These are phyloP conservation scores for Amphiprion clarkii DNA, from an alignment of 2,797 vertebrate genomes.

Conservation along the genomic window DNA sequence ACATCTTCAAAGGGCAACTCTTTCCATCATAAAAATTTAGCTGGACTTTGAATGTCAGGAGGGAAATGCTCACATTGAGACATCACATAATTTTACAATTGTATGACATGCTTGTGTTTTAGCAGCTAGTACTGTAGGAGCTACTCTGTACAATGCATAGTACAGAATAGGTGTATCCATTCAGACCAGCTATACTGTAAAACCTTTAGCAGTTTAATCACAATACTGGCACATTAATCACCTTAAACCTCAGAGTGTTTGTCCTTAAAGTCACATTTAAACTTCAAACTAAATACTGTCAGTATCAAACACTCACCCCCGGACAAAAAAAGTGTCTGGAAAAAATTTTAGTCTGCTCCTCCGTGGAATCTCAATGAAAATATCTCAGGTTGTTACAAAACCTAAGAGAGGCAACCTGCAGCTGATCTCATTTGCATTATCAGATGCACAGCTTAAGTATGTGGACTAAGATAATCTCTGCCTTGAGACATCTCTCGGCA, in stretches of 20 bases:
- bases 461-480: conserved; percentile 54
- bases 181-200: background rate
- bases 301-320: background rate
- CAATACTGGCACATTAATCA: background rate
- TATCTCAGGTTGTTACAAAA: conserved; percentile 31
- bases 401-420: conserved; percentile 30
- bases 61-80: conserved; percentile 5
- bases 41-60: conserved; percentile 42
- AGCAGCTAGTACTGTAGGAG: background rate
- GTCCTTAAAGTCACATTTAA: conserved; percentile 9
- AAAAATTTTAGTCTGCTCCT: conserved; percentile 16
- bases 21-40: conserved; percentile 47
- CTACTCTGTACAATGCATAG: background rate
- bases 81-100: conserved; percentile 25
- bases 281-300: conserved; percentile 17
- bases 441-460: conserved; percentile 46
- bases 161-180: background rate
- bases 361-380: conserved; percentile 34
- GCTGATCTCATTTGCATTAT: conserved; percentile 55
- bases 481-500: conserved; percentile 44
- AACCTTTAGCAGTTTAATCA: background rate
- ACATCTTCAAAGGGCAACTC: conserved; percentile 48
- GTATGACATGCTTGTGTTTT: background rate
- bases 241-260: conserved; percentile 1
- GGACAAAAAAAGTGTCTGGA: conserved; percentile 1